Evolutionary conservation across 2,888 invertebrate species (phyloP), one percentile per base, ranked within the genome.

Genomic region (Onchidella celtica): DNA sequence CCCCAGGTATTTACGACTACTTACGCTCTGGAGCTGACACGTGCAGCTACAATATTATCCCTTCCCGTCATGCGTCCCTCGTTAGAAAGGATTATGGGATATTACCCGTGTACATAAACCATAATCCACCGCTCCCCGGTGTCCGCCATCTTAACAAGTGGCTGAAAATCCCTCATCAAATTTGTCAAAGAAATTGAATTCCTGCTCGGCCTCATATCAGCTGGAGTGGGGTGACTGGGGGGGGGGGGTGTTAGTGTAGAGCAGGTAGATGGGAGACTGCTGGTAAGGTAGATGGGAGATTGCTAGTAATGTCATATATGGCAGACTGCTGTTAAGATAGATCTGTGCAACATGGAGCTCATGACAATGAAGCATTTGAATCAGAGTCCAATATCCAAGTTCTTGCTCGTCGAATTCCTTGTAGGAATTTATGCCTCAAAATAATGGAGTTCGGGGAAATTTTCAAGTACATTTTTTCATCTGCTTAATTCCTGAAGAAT

Each of bases 101-200:
- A 34, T 73, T 47, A 24, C 24, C 4, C 24, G 24, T 34, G 61
- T 57, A 29, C n/a, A 61, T 11, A 36, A 38, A 57, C 59, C 27
- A 17, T 61, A 73, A 73, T 73, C 73, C 24, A 27, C 21, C 24
- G 9, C 29, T 36, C n/a, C 59, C 34, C 4, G 11, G 14, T 3
- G 73, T n/a, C 36, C 1, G 24, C 36, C 14, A 27, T 34, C 14
- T 34, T 24, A 59, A 4, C 36, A n/a, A 34, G 38, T 9, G 9
- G 21, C 29, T 9, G 73, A 27, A 57, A 59, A 73, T 36, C 73
- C 61, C 11, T 59, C 61, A 0, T 57, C 73, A 73, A 73, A 73
- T 73, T 73, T 73, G 73, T 73, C 38, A 36, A 36, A 3, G 24
- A 57, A 73, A 73, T 73, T 73, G 73, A 59, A 38, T 59, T 36